These are phyloP conservation scores for Exaiptasia diaphana DNA, from an alignment of 64 coral and sea anemone genomes.

Conservation along the genomic window DNA sequence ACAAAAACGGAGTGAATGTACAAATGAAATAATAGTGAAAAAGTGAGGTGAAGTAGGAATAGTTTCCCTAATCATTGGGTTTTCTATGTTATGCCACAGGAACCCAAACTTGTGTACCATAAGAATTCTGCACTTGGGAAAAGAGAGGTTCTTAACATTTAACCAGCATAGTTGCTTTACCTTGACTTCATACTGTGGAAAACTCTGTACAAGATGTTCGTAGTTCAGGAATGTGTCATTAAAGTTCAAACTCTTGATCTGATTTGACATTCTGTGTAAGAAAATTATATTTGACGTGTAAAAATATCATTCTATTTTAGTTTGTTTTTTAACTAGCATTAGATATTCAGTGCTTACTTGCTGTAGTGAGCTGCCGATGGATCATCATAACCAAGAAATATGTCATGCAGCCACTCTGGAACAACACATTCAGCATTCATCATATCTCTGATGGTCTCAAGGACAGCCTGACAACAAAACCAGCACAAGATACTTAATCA, in stretches of 20 bases:
- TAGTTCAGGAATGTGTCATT: conserved; percentile 97
- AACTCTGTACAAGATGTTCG: conserved; percentile 75
- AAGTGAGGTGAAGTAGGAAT: too few species aligned
- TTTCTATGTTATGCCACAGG: too few species aligned
- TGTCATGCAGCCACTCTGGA: conserved; percentile 96
- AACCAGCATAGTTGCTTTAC: too few species aligned
- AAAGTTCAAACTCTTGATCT: conserved; percentile 79
- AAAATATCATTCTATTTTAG: neutral
- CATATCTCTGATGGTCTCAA: conserved; percentile 93
- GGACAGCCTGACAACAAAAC: conserved; percentile 84
- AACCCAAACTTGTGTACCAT: too few species aligned
- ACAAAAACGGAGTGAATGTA: too few species aligned
- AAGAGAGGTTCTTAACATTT: too few species aligned
- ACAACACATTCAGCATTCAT: conserved; percentile 98
- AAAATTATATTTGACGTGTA: neutral
- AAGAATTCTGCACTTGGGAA: too few species aligned
- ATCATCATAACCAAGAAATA: conserved; percentile 97
- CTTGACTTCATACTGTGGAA: conserved; percentile 92
- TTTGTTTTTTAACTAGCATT: neutral
- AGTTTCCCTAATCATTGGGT: too few species aligned
- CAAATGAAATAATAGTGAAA: too few species aligned
- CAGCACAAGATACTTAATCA: too few species aligned
- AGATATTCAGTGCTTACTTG: conserved; percentile 24
- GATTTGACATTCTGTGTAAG: conserved; percentile 82
- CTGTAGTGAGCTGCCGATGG: conserved; percentile 86